Evolutionary conservation across 2,888 invertebrate genomes (phyloP).

Genomic region (Tachina lurida): DNA sequence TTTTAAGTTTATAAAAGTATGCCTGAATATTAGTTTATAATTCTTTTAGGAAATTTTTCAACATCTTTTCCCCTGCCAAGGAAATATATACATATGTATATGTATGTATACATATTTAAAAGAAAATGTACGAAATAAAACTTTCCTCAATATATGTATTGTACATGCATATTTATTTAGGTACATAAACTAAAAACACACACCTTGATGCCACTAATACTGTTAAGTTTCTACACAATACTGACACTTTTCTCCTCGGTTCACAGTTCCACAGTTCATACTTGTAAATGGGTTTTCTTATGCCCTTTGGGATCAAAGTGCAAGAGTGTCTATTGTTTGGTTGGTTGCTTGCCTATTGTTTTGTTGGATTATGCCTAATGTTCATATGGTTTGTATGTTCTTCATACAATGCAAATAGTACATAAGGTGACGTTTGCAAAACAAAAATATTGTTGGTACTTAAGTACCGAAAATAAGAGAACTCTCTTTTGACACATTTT

Average conservation of each 20-base stretch:
- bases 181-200: neutral
- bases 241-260: slow-evolving; percentile 17
- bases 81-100: neutral
- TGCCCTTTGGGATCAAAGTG: slow-evolving; percentile 63
- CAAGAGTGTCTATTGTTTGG: slow-evolving; percentile 48
- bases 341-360: slow-evolving; percentile 19
- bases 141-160: slow-evolving; percentile 4
- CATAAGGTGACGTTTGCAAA: neutral
- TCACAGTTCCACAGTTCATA: slow-evolving; percentile 37
- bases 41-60: slow-evolving; percentile 59
- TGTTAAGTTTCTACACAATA: slow-evolving; percentile 27
- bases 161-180: neutral
- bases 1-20: slow-evolving; percentile 23
- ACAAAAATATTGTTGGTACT: neutral
- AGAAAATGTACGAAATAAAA: neutral
- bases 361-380: neutral
- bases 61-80: slow-evolving; percentile 36
- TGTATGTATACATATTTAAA: neutral
- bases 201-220: slow-evolving; percentile 19
- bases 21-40: slow-evolving; percentile 47
- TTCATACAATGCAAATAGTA: slow-evolving; percentile 5
- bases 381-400: neutral
- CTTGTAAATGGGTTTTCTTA: slow-evolving; percentile 52
- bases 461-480: too few species aligned
- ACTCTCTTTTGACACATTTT: neutral